Conservation (phyloP, 2,888 invertebrate species). For the Chironomus riparius region DNA sequence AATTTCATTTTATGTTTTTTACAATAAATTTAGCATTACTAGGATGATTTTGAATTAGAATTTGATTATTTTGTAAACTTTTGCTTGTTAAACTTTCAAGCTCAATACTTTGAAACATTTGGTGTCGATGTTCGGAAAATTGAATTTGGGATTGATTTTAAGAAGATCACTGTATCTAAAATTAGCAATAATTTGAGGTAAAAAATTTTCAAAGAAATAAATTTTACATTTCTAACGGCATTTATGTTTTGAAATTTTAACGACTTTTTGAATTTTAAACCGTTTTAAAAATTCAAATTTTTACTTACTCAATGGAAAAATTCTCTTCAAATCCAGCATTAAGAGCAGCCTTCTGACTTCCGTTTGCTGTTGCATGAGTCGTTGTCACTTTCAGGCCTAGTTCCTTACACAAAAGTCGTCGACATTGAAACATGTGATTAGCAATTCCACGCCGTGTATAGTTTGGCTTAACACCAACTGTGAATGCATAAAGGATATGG, state of each 20-base stretch:
- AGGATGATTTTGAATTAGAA: too few species aligned
- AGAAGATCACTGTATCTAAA: background rate
- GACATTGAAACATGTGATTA: slow-evolving; percentile 19
- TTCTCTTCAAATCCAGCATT: slow-evolving; percentile 25
- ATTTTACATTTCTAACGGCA: too few species aligned
- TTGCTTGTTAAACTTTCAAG: background rate
- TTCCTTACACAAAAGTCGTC: slow-evolving; percentile 8
- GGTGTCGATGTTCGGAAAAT: background rate
- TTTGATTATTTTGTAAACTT: background rate
- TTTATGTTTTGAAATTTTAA: background rate
- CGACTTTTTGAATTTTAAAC: background rate
- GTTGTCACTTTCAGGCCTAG: slow-evolving; percentile 15
- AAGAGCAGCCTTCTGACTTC: slow-evolving; percentile 21
- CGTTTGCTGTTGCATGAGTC: slow-evolving; percentile 6
- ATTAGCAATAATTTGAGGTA: background rate
- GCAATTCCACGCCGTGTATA: slow-evolving; percentile 21
- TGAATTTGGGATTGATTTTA: background rate
- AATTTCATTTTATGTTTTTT: background rate
- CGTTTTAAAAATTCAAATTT: background rate
- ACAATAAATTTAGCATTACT: background rate
- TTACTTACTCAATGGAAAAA: slow-evolving; percentile 4
- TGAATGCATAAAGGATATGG: background rate
- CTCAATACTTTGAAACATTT: background rate
- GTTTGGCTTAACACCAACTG: slow-evolving; percentile 3
- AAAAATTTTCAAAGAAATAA: too few species aligned